A percentile compares a stretch with the other conserved stretches of the same genome.
Evolutionary conservation across 2,888 invertebrate species (phyloP).

Genomic region (Noctua pronuba): DNA sequence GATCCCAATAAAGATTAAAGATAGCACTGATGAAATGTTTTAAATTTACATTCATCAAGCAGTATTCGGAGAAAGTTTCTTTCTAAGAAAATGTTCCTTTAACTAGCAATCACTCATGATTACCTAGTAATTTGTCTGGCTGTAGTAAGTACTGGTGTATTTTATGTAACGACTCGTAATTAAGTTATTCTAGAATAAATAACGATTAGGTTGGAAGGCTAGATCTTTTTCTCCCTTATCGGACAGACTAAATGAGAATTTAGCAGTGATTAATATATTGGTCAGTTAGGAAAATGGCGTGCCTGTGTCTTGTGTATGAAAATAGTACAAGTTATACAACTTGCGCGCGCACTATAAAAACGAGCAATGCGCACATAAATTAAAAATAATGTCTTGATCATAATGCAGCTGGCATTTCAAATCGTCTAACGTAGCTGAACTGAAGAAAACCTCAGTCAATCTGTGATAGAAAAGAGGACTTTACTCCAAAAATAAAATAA

Average conservation of each 20-base stretch:
- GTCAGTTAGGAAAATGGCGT: not conserved
- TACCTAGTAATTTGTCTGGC: slow-evolving; percentile 37
- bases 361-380: not conserved
- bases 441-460: not conserved
- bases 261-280: not conserved
- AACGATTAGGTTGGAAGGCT: slow-evolving; percentile 22
- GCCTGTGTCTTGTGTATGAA: not conserved
- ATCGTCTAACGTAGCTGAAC: not conserved
- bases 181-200: slow-evolving; percentile 39
- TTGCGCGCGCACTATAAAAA: no score
- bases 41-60: slow-evolving; percentile 48
- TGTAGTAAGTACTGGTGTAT: slow-evolving; percentile 18
- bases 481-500: not conserved
- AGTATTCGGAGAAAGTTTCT: slow-evolving; percentile 3
- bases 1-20: slow-evolving; percentile 45
- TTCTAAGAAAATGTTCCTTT: slow-evolving; percentile 18
- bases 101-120: slow-evolving; percentile 37
- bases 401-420: not conserved
- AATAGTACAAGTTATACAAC: no score
- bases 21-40: slow-evolving; percentile 50
- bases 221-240: slow-evolving; percentile 9
- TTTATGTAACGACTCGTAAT: slow-evolving; percentile 34
- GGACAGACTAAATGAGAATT: not conserved
- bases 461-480: not conserved
- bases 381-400: not conserved